Conservation (phyloP, 1,140 invertebrate species). For the Gonatopus flavifemur region DNA sequence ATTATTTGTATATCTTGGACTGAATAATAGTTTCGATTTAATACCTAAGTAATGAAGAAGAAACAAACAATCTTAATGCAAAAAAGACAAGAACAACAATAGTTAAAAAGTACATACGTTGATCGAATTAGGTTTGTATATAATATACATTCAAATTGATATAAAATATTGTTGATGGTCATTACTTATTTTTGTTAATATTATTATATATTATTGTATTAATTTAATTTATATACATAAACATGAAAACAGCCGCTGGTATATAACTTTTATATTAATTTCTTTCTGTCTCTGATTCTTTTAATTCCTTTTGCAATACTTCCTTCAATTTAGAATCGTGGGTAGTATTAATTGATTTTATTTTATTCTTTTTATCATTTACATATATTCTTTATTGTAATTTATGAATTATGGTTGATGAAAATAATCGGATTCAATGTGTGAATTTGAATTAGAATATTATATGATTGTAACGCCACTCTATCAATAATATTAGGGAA, state of each 20-base stretch:
- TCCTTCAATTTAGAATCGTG: too few relatives aligned
- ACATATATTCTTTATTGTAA: conserved; percentile 7
- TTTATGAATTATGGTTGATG: conserved; percentile 1
- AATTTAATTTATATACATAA: conserved; percentile 48
- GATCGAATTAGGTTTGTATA: conserved; percentile 25
- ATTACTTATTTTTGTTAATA: conserved; percentile 37
- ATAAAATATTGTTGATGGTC: conserved; percentile 22
- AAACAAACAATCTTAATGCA: background rate
- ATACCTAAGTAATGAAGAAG: background rate
- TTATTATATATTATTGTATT: conserved; percentile 43
- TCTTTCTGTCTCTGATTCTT: too few relatives aligned
- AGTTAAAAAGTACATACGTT: conserved; percentile 6
- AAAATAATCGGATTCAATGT: conserved; percentile 3
- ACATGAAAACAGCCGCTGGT: conserved; percentile 20
- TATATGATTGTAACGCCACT: conserved; percentile 14
- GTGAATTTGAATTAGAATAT: conserved; percentile 18
- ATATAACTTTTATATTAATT: conserved; percentile 22
- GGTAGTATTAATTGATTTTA: too few relatives aligned
- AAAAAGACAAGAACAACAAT: too few relatives aligned
- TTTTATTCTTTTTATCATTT: background rate
- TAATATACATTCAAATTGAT: conserved; percentile 29
- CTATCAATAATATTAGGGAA: conserved; percentile 22
- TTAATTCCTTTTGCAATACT: too few relatives aligned
- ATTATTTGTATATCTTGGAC: conserved; percentile 21
- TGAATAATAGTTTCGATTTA: conserved; percentile 8